Evolutionary conservation across 2,113 vertebrate species (phyloP).

Genomic region (Oncorhynchus kisutch): DNA sequence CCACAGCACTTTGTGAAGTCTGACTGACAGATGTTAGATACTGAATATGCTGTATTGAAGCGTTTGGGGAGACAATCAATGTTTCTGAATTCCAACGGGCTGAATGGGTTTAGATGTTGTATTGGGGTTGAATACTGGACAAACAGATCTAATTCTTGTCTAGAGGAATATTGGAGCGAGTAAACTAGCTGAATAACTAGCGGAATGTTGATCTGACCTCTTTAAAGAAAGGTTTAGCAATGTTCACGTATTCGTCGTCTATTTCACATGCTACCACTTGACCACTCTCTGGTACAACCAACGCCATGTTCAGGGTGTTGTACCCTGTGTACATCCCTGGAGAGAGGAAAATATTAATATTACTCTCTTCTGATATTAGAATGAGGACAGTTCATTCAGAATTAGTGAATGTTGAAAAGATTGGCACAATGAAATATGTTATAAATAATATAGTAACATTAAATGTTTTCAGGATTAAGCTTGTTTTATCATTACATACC

Average conservation of each 20-base stretch:
- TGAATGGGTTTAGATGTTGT: neutral
- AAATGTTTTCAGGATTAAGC: neutral
- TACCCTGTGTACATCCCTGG: slow-evolving; percentile 93
- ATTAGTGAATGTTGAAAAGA: too few species aligned
- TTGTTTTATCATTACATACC: slow-evolving; percentile 67
- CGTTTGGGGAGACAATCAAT: slow-evolving; percentile 36
- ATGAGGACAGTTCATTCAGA: too few species aligned
- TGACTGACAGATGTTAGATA: slow-evolving; percentile 42
- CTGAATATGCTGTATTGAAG: slow-evolving; percentile 42
- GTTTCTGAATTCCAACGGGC: neutral
- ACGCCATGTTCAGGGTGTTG: slow-evolving; percentile 86
- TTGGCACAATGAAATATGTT: too few species aligned
- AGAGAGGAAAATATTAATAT: neutral
- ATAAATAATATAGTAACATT: neutral
- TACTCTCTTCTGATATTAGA: neutral
- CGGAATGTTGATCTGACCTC: slow-evolving; percentile 75
- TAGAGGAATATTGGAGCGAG: neutral
- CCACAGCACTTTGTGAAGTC: slow-evolving; percentile 44
- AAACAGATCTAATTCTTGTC: too few species aligned
- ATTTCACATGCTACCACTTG: slow-evolving; percentile 62
- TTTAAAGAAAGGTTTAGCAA: slow-evolving; percentile 82
- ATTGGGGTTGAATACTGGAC: too few species aligned
- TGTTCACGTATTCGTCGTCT: slow-evolving; percentile 68
- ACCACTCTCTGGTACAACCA: slow-evolving; percentile 38
- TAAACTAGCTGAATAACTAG: neutral